These are phyloP conservation scores for Heteromyza rotundicornis DNA, from an alignment of 2,888 invertebrate genomes.

Conservation along the genomic window DNA sequence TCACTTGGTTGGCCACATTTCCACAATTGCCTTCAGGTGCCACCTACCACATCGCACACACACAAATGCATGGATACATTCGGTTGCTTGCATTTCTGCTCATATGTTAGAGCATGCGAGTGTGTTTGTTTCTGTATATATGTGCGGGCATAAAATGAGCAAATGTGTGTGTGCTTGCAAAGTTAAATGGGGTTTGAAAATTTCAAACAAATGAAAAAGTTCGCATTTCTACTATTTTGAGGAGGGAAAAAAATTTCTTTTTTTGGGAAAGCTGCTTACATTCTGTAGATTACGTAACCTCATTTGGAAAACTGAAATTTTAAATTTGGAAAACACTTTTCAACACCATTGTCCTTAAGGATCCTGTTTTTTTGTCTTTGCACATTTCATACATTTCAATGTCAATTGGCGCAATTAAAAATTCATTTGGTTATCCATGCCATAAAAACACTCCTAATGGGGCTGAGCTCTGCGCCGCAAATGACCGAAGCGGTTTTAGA, in stretches of 20 bases:
- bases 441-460: not conserved
- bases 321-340: too few species aligned
- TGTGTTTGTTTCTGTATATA: not conserved
- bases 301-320: too few species aligned
- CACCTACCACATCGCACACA: not conserved
- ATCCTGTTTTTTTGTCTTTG: too few species aligned
- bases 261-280: too few species aligned
- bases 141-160: not conserved
- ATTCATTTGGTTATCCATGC: conserved; percentile 20
- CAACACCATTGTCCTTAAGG: too few species aligned
- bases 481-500: too few species aligned
- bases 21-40: not conserved
- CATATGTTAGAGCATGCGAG: not conserved
- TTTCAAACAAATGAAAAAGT: too few species aligned
- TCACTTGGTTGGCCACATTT: too few species aligned
- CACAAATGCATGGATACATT: not conserved
- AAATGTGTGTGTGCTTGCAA: not conserved
- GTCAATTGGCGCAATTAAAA: conserved; percentile 27
- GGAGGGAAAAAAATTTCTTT: too few species aligned
- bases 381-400: conserved; percentile 9
- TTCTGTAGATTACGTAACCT: too few species aligned
- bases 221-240: too few species aligned
- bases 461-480: not conserved
- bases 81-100: too few species aligned
- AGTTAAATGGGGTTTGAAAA: not conserved